Evolutionary conservation across 1,140 invertebrate species (phyloP).

Genomic region (Scylla paramamosain): DNA sequence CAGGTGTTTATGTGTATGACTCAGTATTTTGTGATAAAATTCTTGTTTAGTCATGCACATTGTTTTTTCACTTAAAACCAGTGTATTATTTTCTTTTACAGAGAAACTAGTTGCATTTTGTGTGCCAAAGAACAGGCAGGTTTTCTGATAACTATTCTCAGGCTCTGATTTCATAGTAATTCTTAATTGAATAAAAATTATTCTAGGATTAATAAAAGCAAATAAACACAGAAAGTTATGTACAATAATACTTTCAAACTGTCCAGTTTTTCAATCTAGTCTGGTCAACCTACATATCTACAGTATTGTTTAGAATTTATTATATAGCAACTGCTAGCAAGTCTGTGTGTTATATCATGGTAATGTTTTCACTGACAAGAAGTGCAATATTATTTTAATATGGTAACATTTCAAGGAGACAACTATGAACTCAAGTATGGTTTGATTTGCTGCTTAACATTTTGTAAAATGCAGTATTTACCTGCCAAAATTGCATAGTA

Average conservation of each 20-base stretch:
- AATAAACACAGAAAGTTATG: not conserved
- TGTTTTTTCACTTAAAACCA: not conserved
- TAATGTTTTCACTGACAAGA: no score
- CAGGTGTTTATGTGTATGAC: slow-evolving; percentile 7
- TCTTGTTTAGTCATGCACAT: not conserved
- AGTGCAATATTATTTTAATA: slow-evolving; percentile 24
- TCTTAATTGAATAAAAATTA: not conserved
- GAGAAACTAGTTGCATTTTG: not conserved
- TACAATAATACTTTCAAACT: not conserved
- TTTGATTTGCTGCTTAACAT: no score
- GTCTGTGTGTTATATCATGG: not conserved
- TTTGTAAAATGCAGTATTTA: no score
- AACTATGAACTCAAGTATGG: not conserved
- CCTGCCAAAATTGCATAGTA: no score
- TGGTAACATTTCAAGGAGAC: not conserved
- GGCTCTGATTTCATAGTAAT: not conserved
- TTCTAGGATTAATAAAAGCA: not conserved
- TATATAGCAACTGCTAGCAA: not conserved
- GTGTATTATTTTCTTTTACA: not conserved
- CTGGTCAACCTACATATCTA: slow-evolving; percentile 2
- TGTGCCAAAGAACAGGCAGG: slow-evolving; percentile 44
- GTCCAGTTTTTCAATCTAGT: not conserved
- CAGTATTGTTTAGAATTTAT: slow-evolving; percentile 24
- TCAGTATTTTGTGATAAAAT: not conserved
- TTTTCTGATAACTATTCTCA: slow-evolving; percentile 24